Evolutionary conservation across 2,888 invertebrate genomes (phyloP).

Genomic region (Graphium colonna): DNA sequence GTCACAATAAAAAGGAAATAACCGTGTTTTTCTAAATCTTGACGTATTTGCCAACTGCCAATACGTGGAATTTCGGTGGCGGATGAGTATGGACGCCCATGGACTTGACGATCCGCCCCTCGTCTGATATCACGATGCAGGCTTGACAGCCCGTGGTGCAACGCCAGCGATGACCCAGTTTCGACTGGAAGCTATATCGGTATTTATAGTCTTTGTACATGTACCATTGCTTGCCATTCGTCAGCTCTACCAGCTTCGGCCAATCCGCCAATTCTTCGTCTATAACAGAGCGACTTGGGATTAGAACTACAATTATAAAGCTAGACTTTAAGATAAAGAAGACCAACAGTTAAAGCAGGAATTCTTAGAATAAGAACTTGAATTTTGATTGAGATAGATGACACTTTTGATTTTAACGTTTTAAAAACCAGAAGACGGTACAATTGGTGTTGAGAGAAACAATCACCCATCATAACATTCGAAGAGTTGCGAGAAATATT

Average conservation of each 20-base stretch:
- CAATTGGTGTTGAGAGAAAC: too few species aligned
- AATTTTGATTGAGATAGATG: too few species aligned
- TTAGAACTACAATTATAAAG: too few species aligned
- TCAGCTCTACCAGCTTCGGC: conserved; percentile 21
- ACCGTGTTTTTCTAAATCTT: too few species aligned
- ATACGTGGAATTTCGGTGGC: conserved; percentile 25
- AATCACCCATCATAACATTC: too few species aligned
- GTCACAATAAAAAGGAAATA: too few species aligned
- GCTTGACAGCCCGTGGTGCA: conserved; percentile 33
- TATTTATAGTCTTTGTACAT: conserved; percentile 36
- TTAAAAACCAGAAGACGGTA: too few species aligned
- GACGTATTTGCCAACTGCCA: conserved; percentile 29
- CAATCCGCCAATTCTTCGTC: conserved; percentile 13
- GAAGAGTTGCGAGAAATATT: too few species aligned
- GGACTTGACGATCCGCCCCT: conserved; percentile 20
- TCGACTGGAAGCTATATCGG: conserved; percentile 24
- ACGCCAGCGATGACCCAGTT: conserved; percentile 27
- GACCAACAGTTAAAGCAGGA: too few species aligned
- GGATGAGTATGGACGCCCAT: conserved; percentile 27
- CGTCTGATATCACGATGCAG: conserved; percentile 21
- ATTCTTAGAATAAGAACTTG: too few species aligned
- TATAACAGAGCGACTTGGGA: neutral
- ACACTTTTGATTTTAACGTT: too few species aligned
- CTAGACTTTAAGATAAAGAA: too few species aligned
- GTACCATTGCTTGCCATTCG: conserved; percentile 34